These are phyloP conservation scores for Sialia sialis DNA, from an alignment of 2,113 vertebrate genomes.

Conservation along the genomic window DNA sequence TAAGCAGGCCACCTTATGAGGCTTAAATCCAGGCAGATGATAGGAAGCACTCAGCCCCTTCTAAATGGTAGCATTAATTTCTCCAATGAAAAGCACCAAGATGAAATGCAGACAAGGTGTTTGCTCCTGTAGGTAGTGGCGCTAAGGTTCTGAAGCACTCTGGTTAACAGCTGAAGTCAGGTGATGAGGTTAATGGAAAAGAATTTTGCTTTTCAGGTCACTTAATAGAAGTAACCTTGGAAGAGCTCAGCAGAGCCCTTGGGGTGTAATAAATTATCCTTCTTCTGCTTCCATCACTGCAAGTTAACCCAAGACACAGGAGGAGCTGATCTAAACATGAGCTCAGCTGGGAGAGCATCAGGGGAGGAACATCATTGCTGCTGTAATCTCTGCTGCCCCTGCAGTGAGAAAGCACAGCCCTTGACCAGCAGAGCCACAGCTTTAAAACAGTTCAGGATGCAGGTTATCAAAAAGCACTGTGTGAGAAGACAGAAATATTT, in stretches of 20 bases:
- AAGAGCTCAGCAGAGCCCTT: constrained; percentile 32
- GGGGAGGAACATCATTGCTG: not conserved
- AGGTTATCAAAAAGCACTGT: not conserved
- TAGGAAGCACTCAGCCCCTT: not conserved
- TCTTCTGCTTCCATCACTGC: constrained; percentile 2
- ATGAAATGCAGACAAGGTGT: not conserved
- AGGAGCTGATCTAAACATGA: not conserved
- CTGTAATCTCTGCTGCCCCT: not conserved
- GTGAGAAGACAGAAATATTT: not conserved
- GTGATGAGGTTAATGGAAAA: constrained; percentile 54
- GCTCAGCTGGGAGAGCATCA: not conserved
- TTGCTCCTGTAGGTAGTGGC: not conserved
- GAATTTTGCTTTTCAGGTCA: constrained; percentile 31
- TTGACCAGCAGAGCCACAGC: not conserved
- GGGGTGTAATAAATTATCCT: not conserved
- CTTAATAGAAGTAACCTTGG: constrained; percentile 58
- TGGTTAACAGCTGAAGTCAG: constrained; percentile 44
- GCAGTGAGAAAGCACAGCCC: not conserved
- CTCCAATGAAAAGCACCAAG: not conserved
- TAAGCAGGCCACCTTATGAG: not conserved
- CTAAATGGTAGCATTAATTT: constrained; percentile 3
- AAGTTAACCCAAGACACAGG: constrained; percentile 12
- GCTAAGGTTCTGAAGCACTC: constrained; percentile 23
- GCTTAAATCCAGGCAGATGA: not conserved
- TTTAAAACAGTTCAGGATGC: not conserved